These are phyloP conservation scores for Carollia perspicillata DNA, from an alignment of 2,113 vertebrate species.

Conservation along the genomic window DNA sequence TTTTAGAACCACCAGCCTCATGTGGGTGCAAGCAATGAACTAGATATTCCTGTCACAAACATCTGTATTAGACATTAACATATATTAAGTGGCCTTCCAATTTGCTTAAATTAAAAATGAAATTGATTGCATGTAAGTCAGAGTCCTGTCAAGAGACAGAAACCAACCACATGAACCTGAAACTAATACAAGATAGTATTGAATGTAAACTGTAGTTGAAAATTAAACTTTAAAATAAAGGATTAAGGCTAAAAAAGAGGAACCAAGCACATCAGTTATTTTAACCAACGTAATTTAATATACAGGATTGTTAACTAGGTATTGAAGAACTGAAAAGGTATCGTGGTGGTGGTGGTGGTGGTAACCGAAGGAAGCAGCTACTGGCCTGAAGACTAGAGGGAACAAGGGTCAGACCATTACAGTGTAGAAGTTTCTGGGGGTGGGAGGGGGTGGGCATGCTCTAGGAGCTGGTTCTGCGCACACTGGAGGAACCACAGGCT, in stretches of 20 bases:
- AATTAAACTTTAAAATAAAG: background rate
- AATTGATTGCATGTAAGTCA: background rate
- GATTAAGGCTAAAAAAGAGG: background rate
- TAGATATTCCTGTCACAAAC: background rate
- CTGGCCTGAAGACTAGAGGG: background rate
- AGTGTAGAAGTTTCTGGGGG: background rate
- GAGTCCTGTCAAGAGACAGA: background rate
- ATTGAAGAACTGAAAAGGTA: background rate
- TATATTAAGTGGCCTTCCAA: background rate
- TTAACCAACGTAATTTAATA: background rate
- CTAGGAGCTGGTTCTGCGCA: background rate
- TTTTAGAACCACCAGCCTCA: background rate
- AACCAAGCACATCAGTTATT: background rate
- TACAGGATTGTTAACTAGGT: background rate
- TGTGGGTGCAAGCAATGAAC: background rate
- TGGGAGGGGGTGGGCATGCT: background rate
- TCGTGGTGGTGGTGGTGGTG: background rate
- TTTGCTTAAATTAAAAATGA: slow-evolving; percentile 32
- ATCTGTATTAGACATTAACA: background rate
- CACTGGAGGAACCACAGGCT: background rate
- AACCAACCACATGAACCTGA: background rate
- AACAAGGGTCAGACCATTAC: background rate
- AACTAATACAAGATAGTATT: background rate
- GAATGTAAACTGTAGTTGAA: background rate
- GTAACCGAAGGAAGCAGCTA: background rate